Base-by-base conservation (phyloP, 2,888 invertebrate genomes). In the Zygaena filipendulae region DNA sequence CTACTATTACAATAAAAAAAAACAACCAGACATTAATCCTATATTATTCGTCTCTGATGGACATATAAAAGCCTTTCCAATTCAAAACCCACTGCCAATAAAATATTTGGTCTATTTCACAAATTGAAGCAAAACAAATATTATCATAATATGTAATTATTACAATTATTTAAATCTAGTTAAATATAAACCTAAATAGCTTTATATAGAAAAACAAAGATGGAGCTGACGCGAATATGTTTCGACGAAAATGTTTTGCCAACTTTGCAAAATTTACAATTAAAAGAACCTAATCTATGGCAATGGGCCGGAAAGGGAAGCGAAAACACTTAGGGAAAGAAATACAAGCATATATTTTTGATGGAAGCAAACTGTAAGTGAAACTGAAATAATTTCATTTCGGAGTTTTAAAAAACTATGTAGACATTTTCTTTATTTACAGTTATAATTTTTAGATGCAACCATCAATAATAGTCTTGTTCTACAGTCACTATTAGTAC, bases 1-100 rank as follows among this genome's bases (percentile, higher is more conserved):
- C 74, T 70, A 72, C 72, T 61, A 66, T 59, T 57, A 62, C 52
- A 59, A 66, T 72, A 72, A 46, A 47, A 55, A 49, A 57, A 66
- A 66, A 60, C 58, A 61, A 61, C 52, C 59, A 57, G 59, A 59
- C 48, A 47, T 48, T 47, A 47, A 54, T 46, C 42, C 62, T 57
- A 57, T 52, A 47, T 47, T 44, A 52, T 47, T 51, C 45, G 46
- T 55, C 47, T 55, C 49, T 35, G 49, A 52, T 51, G 47, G 54
- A 56, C 50, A 52, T 46, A 42, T n/a, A 43, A 42, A 45, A 42
- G 39, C 38, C 34, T 49, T 46, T 47, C 43, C 46, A 49, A 48
- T 48, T 49, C 39, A 43, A 57, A 62, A 61, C 60, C 63, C 63
- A 66, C 55, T 62, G 61, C 61, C 63, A 55, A 45, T n/a, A n/a